These are phyloP conservation scores for Neoseiulus cucumeris DNA, from an alignment of 1,140 invertebrate species.

Conservation along the genomic window DNA sequence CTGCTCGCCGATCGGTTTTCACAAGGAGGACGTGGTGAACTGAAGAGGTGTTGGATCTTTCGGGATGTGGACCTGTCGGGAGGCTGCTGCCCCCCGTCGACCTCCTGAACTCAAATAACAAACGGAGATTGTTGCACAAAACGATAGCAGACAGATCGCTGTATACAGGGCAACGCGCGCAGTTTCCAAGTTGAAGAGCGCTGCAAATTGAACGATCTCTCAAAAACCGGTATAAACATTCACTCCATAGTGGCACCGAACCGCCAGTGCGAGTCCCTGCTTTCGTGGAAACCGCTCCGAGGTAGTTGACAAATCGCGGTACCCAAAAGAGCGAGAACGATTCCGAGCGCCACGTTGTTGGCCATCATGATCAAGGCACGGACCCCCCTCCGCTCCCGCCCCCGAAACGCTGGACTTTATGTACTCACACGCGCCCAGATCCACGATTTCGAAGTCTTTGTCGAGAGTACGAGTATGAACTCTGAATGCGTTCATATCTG, in stretches of 20 bases:
- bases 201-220: neutral
- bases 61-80: neutral
- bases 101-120: neutral
- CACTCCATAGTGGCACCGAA: too few relatives aligned
- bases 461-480: neutral
- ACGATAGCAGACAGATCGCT: neutral
- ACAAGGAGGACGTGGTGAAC: neutral
- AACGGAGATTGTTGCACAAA: neutral
- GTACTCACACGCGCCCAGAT: neutral
- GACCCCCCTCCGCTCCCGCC: too few relatives aligned
- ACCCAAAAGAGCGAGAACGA: too few relatives aligned
- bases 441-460: neutral
- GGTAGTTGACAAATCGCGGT: too few relatives aligned
- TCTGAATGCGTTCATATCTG: neutral
- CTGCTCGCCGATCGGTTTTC: neutral
- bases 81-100: neutral
- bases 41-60: neutral
- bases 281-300: neutral
- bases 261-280: neutral
- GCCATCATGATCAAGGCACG: too few relatives aligned
- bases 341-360: too few relatives aligned
- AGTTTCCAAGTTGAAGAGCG: conserved; percentile 1
- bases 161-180: neutral
- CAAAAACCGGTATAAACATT: too few relatives aligned
- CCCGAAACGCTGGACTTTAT: too few relatives aligned